Base-by-base conservation (phyloP, 1,140 invertebrate species). In the Caenorhabditis latens region DNA sequence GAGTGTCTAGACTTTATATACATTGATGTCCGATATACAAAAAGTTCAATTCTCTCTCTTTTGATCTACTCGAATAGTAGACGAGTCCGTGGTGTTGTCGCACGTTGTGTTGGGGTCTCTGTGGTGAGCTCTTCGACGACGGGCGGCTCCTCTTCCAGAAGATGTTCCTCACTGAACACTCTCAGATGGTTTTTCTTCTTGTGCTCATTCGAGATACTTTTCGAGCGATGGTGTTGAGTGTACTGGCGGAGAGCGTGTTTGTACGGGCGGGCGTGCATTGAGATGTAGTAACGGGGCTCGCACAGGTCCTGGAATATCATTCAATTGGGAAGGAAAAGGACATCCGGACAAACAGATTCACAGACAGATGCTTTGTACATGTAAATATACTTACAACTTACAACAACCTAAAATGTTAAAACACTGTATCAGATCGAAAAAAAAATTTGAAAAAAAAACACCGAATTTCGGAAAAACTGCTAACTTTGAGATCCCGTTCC, bases 231-330 rank as follows among this genome's bases (percentile, higher is more conserved):
- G 13, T 79, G 71, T 42, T 79, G 71, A 0, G 71, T 79, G 71
- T 79, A 79, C 13, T 79, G 71, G 4, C 46, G 71, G 43, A 79
- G 71, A 21, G 71, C 46, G 46, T 79, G 71, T 79, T 50, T 48
- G 40, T 50, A 79, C 8, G 71, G 71, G 19, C 71, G 71, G 14
- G 71, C 71, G 53, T 79, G 71, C 71, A 79, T 79, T 50, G 71
- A 79, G 46, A 79, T 50, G 11, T 79, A 79, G 71, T 79, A 79
- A 2, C 71, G 71, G 8, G 71, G 71, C 0, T 79, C 71, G n/a
- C 71, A 79, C 0, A 79, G 71, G 21, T 79, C 71, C 71, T 79
- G 71, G 24, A 79, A n/a, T 32, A 19, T 65, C n/a, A 16, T 32
- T 40, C 9, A 13, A 53, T 53, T 53, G 50, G 16, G 4, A 16